Conservation (phyloP, 2,888 invertebrate species). For the Thereva nobilitata region DNA sequence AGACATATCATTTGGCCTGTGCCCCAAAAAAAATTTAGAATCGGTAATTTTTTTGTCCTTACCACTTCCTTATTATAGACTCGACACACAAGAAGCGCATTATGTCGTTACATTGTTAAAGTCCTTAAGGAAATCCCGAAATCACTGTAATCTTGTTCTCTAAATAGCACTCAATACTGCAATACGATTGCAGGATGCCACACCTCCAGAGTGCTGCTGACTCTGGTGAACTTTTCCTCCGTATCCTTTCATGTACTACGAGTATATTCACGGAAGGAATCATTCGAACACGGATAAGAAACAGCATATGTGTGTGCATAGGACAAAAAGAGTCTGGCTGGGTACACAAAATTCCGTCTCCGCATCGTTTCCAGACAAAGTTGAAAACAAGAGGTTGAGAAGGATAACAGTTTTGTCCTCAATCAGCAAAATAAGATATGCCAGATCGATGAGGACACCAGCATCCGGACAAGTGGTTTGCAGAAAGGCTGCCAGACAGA, state of each 20-base stretch:
- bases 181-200: constrained; percentile 16
- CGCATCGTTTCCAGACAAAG: no score
- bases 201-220: not conserved
- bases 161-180: constrained; percentile 16
- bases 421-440: constrained; percentile 32
- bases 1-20: no score
- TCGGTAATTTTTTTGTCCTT: no score
- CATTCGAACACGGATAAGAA: no score
- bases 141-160: constrained; percentile 12
- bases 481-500: constrained; percentile 16
- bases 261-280: no score
- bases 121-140: constrained; percentile 13
- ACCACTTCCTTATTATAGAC: no score
- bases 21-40: no score
- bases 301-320: no score
- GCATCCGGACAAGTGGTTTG: not conserved
- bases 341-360: no score
- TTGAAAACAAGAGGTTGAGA: not conserved
- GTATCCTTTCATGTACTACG: no score
- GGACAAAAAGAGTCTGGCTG: no score
- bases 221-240: no score
- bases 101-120: constrained; percentile 15
- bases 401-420: constrained; percentile 21
- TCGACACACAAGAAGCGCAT: constrained; percentile 23
- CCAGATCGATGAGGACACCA: constrained; percentile 20